phyloP scores from a whole-genome alignment of 2,888 invertebrate genomes.

The Bombyx huttoni region DNA sequence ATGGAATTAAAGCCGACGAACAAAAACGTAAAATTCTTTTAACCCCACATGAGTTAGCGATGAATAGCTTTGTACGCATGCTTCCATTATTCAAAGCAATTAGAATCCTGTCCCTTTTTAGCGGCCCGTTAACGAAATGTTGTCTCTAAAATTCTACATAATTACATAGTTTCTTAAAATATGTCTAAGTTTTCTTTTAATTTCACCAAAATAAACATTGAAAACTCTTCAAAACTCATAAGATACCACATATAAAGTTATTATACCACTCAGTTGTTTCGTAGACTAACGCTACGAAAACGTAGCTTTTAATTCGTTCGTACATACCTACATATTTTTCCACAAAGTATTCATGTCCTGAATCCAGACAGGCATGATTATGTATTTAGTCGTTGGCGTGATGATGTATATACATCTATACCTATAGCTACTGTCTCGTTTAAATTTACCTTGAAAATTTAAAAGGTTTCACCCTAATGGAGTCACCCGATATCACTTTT shows the following conservation, averaged over 20 bases:
- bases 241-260: no score
- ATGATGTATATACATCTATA: neutral
- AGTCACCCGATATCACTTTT: slow-evolving; percentile 24
- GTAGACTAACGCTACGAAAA: no score
- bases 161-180: slow-evolving; percentile 30
- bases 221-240: no score
- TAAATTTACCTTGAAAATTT: slow-evolving; percentile 11
- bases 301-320: no score
- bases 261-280: no score
- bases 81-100: slow-evolving; percentile 49
- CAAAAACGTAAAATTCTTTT: slow-evolving; percentile 13
- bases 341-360: no score
- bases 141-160: slow-evolving; percentile 31
- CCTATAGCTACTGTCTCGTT: neutral
- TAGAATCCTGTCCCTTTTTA: slow-evolving; percentile 41
- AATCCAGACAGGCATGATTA: no score
- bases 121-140: slow-evolving; percentile 31
- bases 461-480: slow-evolving; percentile 19
- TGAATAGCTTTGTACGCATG: slow-evolving; percentile 27
- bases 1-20: slow-evolving; percentile 1
- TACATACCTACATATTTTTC: no score
- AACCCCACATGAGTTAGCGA: slow-evolving; percentile 22
- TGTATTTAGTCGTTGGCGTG: no score
- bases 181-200: neutral
- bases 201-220: no score